Percentiles rank a stretch among this genome's conserved stretches.
These are phyloP conservation scores for Phlogophora meticulosa DNA, from an alignment of 2,888 invertebrate species.

Conservation along the genomic window DNA sequence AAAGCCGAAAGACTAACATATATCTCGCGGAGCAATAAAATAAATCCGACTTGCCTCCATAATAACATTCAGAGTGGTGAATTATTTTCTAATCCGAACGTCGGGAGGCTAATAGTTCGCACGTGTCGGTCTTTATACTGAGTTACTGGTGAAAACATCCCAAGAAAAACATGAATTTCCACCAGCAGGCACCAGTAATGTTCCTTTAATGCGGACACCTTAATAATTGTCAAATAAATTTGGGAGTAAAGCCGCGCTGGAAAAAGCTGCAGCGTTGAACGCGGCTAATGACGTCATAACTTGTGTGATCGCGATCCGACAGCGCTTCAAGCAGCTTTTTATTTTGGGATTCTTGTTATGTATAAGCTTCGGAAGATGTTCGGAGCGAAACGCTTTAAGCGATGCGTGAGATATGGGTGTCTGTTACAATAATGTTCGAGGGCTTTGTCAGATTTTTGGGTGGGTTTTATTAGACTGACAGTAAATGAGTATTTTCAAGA, in stretches of 20 bases:
- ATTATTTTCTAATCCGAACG: slow-evolving; percentile 90
- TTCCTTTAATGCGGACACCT: slow-evolving; percentile 89
- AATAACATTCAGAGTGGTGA: slow-evolving; percentile 90
- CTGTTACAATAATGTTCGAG: slow-evolving; percentile 46
- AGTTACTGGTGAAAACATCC: slow-evolving; percentile 87
- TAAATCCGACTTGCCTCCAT: slow-evolving; percentile 88
- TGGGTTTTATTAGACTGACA: slow-evolving; percentile 28
- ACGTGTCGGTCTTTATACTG: slow-evolving; percentile 87
- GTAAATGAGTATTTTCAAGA: slow-evolving; percentile 9
- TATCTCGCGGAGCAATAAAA: slow-evolving; percentile 88
- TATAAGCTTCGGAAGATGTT: slow-evolving; percentile 59
- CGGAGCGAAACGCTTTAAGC: slow-evolving; percentile 55
- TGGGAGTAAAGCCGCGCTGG: slow-evolving; percentile 78
- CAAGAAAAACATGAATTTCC: slow-evolving; percentile 90
- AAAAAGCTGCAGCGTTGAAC: slow-evolving; percentile 82
- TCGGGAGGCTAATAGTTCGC: slow-evolving; percentile 90
- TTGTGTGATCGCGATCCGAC: slow-evolving; percentile 66
- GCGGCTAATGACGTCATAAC: slow-evolving; percentile 87
- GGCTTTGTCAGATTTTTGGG: slow-evolving; percentile 42
- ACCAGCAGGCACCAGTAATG: slow-evolving; percentile 78
- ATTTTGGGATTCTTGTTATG: slow-evolving; percentile 62
- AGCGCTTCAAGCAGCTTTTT: slow-evolving; percentile 69
- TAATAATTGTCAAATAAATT: slow-evolving; percentile 84
- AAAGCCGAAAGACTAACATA: slow-evolving; percentile 87
- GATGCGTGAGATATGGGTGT: slow-evolving; percentile 57